phyloP scores from a whole-genome alignment of 2,113 vertebrate species.

The Hippocampus zosterae region DNA sequence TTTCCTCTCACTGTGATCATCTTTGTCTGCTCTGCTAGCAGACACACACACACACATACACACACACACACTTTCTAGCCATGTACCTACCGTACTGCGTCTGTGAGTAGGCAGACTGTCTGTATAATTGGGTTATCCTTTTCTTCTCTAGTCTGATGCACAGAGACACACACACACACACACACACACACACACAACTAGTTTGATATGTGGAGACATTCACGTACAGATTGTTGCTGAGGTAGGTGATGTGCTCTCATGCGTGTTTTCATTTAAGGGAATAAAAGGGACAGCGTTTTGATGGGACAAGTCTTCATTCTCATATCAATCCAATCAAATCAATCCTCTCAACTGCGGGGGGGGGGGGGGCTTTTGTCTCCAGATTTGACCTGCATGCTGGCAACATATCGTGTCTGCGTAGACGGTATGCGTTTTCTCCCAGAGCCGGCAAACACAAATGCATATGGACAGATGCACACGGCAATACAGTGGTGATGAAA shows the following conservation, averaged over 20 bases:
- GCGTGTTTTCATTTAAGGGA: slow-evolving; percentile 38
- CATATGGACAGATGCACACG: slow-evolving; percentile 40
- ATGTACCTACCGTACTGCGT: slow-evolving; percentile 57
- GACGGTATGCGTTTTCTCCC: slow-evolving; percentile 14
- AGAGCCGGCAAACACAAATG: slow-evolving; percentile 28
- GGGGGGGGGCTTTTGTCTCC: not conserved
- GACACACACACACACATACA: slow-evolving; percentile 11
- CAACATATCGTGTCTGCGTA: slow-evolving; percentile 19
- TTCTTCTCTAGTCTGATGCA: slow-evolving; percentile 66
- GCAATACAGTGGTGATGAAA: slow-evolving; percentile 42
- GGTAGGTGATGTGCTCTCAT: slow-evolving; percentile 47
- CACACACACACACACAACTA: not conserved
- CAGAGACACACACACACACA: slow-evolving; percentile 56
- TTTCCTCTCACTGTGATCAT: slow-evolving; percentile 34
- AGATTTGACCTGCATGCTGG: slow-evolving; percentile 4
- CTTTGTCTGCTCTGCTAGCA: slow-evolving; percentile 39
- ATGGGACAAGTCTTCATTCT: slow-evolving; percentile 11
- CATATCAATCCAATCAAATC: slow-evolving; percentile 1
- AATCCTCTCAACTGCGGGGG: not conserved
- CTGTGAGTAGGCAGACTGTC: slow-evolving; percentile 69
- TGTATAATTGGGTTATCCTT: slow-evolving; percentile 71
- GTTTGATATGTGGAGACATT: slow-evolving; percentile 54
- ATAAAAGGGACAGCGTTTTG: slow-evolving; percentile 9
- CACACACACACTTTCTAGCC: slow-evolving; percentile 21
- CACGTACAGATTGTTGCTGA: slow-evolving; percentile 57